These are phyloP conservation scores for Castor canadensis DNA, from an alignment of 2,113 vertebrate species.

Conservation along the genomic window DNA sequence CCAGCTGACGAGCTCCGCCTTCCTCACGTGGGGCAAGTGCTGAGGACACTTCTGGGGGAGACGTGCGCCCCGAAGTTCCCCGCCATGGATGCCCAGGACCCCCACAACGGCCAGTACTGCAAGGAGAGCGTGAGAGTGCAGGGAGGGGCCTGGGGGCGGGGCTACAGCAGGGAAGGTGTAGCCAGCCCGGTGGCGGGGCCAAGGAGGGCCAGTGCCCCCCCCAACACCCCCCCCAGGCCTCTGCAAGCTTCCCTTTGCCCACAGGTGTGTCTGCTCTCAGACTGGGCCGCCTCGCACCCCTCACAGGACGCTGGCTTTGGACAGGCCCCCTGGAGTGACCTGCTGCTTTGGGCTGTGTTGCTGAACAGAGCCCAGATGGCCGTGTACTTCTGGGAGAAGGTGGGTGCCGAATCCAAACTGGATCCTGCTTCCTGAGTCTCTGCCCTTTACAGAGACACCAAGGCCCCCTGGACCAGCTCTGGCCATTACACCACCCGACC, in stretches of 20 bases:
- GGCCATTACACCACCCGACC: background rate
- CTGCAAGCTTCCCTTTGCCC: background rate
- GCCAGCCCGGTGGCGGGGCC: fast-evolving
- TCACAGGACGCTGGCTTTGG: constrained; percentile 56
- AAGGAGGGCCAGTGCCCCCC: fast-evolving
- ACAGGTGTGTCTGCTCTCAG: constrained; percentile 72
- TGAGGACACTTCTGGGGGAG: constrained; percentile 88
- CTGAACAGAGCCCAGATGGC: constrained; percentile 91
- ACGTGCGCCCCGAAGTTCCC: constrained; percentile 87
- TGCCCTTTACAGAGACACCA: background rate
- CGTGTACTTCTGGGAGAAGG: constrained; percentile 93
- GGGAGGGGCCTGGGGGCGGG: too few relatives aligned
- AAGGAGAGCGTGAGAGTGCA: constrained; percentile 75
- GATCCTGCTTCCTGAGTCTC: background rate
- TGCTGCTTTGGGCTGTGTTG: constrained; percentile 91
- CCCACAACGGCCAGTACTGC: background rate
- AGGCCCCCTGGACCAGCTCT: fast-evolving
- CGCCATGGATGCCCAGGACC: background rate
- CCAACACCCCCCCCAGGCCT: too few relatives aligned
- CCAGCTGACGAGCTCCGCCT: background rate
- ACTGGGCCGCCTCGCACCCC: constrained; percentile 45
- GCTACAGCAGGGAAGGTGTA: fast-evolving
- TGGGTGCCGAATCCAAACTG: constrained; percentile 62
- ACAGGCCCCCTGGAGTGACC: constrained; percentile 85
- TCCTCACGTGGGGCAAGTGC: constrained; percentile 82